These are phyloP conservation scores for Melanocharis versteri DNA, from an alignment of 2,113 vertebrate species.

Conservation along the genomic window DNA sequence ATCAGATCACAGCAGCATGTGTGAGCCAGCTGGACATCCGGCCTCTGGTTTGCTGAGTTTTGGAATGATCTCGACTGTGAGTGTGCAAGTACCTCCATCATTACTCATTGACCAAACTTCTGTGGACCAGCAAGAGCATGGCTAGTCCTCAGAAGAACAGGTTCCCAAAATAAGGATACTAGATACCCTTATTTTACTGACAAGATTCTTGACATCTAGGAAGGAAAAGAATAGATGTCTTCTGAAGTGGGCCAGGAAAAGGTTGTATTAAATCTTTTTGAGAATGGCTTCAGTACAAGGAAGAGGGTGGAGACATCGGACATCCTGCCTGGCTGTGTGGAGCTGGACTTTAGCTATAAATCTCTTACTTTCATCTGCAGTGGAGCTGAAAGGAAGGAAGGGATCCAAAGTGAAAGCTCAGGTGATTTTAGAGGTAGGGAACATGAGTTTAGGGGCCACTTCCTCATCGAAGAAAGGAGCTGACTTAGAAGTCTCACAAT, in stretches of 20 bases:
- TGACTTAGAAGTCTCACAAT: background rate
- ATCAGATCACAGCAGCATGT: background rate
- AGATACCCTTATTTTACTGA: background rate
- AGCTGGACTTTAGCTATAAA: background rate
- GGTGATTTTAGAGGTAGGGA: background rate
- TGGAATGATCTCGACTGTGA: background rate
- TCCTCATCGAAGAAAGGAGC: background rate
- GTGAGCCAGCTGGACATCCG: background rate
- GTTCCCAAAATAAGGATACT: background rate
- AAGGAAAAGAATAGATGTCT: background rate
- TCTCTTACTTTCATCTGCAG: background rate
- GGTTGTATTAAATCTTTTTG: background rate
- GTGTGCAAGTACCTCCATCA: accelerated
- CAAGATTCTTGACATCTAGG: background rate
- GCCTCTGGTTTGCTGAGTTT: background rate
- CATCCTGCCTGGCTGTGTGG: background rate
- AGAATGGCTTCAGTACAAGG: background rate
- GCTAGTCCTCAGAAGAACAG: background rate
- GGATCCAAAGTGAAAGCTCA: background rate
- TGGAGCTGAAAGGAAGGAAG: background rate
- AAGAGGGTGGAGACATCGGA: conserved; percentile 14
- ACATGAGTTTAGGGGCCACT: background rate
- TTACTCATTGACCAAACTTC: background rate
- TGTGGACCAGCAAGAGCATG: background rate
- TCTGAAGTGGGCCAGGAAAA: background rate